Evolutionary conservation across 2,888 invertebrate genomes (phyloP), one percentile per base, ranked within the genome.

Genomic region (Macrosiphum euphorbiae): DNA sequence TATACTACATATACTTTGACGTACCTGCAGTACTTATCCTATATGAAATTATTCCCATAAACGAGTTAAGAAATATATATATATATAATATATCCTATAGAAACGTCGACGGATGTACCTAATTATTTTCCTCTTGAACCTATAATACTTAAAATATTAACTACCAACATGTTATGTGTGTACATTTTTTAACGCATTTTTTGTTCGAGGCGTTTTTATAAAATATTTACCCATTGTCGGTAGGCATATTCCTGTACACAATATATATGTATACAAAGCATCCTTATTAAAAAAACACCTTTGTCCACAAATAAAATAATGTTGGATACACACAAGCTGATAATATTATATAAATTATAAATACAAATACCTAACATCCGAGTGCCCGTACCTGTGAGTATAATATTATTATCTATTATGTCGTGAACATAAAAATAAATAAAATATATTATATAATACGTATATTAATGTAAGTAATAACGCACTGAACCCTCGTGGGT

Each of bases 401-500:
- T 78, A 41, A 78, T 35, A 78, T 20, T 78, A 78, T 35, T 35
- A 78, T 78, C 20, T 78, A 35, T 78, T 41, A 41, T 78, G 35
- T 35, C 7, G 35, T 78, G 20, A 35, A 35, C n/a, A 78, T 78
- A 78, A 78, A 78, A 78, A 35, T 78, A 78, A 78, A 78, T 78
- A 20, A 35, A 16, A 35, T 16, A 78, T 78, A 35, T 78, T 20
- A 35, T 78, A 78, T 78, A 78, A 41, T 78, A 78, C 20, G 78
- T 78, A 41, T 41, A 35, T 78, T 8, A 3, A n/a, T 67, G n/a
- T 3, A 50, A 11, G 41, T 86, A 91, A 67, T 28, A 67, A 92
- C 67, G 88, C 67, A 50, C 50, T 87, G 44, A 92, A 50, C 86
- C 58, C 55, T n/a, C 67, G 92, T 84, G n/a, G 78, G 92, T 84